phyloP scores from a whole-genome alignment of 2,113 vertebrate genomes.

The Mastomys coucha region DNA sequence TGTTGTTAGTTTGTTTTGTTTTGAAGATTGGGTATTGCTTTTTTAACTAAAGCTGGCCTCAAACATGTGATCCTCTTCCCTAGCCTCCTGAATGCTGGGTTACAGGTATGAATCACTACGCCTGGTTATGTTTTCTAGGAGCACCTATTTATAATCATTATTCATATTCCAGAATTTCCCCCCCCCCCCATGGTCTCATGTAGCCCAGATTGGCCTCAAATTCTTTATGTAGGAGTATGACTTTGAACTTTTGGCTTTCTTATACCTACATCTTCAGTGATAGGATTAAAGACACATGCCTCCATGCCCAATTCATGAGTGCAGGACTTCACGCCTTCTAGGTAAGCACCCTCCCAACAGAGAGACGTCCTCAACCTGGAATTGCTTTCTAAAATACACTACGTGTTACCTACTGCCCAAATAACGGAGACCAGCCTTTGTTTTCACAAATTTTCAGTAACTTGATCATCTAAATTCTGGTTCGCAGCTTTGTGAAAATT shows the following conservation, averaged over 20 bases:
- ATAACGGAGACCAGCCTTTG: neutral
- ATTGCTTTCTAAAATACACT: slow-evolving; percentile 26
- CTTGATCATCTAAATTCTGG: neutral
- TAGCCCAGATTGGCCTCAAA: neutral
- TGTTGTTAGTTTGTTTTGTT: neutral
- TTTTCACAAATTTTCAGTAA: neutral
- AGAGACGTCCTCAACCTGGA: neutral
- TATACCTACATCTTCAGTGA: neutral
- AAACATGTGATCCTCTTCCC: neutral
- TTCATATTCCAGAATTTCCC: neutral
- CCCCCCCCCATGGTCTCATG: neutral
- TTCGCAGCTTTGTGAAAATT: neutral
- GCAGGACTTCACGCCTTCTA: neutral
- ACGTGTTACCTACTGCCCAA: neutral
- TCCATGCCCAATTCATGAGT: no score
- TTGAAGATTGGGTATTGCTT: neutral
- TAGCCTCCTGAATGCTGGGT: neutral
- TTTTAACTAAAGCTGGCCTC: neutral
- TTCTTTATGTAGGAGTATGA: neutral
- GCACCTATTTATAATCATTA: neutral
- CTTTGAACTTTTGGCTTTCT: neutral
- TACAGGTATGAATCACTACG: neutral
- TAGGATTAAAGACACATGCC: neutral
- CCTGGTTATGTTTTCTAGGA: neutral
- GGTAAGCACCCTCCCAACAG: neutral